These are phyloP conservation scores for Leucoraja ocellata DNA, from an alignment of 2,797 vertebrate species.

Conservation along the genomic window DNA sequence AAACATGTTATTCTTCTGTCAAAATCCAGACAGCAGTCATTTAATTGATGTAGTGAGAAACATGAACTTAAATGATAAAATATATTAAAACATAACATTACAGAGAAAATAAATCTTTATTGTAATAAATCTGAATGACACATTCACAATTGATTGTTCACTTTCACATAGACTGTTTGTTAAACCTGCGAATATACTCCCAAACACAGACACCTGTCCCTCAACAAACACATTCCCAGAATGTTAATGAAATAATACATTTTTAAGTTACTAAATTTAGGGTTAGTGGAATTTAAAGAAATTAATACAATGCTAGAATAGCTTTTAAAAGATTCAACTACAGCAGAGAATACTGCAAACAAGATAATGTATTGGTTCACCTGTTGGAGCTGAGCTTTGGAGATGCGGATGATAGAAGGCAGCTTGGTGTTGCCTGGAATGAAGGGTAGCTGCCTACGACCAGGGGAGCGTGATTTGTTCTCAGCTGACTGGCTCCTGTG, in stretches of 20 bases:
- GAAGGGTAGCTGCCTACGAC: constrained; percentile 77
- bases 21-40: not conserved
- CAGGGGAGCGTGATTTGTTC: constrained; percentile 65
- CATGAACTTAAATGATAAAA: not conserved
- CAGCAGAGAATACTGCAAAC: constrained; percentile 14
- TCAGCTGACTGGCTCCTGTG: constrained; percentile 76
- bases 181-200: not conserved
- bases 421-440: constrained; percentile 74
- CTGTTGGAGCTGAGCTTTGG: constrained; percentile 82
- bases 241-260: constrained; percentile 19
- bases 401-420: constrained; percentile 85
- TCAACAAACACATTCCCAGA: constrained; percentile 8
- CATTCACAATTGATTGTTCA: not conserved
- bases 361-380: constrained; percentile 58
- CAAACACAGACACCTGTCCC: not conserved
- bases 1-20: not conserved
- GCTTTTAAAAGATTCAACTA: not conserved
- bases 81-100: not conserved
- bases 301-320: not conserved
- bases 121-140: not conserved
- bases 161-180: not conserved
- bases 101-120: not conserved
- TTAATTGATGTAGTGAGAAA: not conserved
- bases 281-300: not conserved
- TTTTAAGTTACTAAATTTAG: constrained; percentile 14